These are phyloP conservation scores for Lutjanus erythropterus DNA, from an alignment of 2,113 vertebrate genomes.

Conservation along the genomic window DNA sequence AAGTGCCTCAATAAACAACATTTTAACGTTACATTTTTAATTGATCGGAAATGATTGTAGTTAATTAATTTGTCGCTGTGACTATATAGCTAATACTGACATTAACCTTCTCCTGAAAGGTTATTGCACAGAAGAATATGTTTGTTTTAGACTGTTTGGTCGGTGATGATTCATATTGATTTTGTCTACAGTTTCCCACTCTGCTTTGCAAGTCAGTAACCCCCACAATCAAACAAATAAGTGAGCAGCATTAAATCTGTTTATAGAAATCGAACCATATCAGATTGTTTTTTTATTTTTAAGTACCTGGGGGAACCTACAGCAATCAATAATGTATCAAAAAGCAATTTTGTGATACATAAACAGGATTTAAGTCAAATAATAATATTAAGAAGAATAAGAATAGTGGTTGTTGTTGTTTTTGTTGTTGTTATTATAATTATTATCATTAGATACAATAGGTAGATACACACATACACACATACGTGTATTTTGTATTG, in stretches of 20 bases:
- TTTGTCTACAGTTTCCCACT: not conserved
- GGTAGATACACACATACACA: not conserved
- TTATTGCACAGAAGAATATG: not conserved
- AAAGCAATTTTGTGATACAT: not conserved
- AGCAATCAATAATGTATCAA: not conserved
- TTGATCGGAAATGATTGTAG: no score
- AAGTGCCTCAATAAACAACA: no score
- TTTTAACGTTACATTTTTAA: no score
- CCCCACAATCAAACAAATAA: not conserved
- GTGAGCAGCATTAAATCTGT: not conserved
- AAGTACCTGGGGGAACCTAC: not conserved
- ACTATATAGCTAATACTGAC: not conserved
- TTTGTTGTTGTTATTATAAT: no score
- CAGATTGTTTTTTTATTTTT: not conserved
- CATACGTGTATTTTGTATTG: no score
- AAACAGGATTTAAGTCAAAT: not conserved
- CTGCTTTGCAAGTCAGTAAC: not conserved
- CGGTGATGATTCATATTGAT: slow-evolving; percentile 16
- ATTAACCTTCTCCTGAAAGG: not conserved
- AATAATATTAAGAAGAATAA: no score
- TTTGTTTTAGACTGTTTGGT: not conserved
- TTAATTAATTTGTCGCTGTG: no score
- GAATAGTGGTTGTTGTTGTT: no score
- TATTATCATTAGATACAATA: not conserved
- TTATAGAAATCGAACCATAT: not conserved